These are phyloP conservation scores for Nomia melanderi DNA, from an alignment of 1,140 invertebrate genomes.

Conservation along the genomic window DNA sequence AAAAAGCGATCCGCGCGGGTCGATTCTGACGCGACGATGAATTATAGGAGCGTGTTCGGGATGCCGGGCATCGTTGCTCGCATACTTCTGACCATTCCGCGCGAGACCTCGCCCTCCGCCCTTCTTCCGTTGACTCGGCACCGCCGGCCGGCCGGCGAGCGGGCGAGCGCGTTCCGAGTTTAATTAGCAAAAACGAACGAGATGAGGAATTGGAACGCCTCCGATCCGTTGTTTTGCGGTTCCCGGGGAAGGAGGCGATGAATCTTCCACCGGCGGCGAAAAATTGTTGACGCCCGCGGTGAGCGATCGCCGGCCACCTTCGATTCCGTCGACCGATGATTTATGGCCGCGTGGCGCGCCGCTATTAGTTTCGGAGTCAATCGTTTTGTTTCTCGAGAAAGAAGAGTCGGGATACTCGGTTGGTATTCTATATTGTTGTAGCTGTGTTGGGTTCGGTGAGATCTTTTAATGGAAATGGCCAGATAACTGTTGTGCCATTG, in stretches of 20 bases:
- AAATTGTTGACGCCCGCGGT: not conserved
- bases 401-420: too few species aligned
- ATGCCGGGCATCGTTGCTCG: constrained; percentile 10
- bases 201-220: not conserved
- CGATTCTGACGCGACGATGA: constrained; percentile 9
- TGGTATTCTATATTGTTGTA: too few species aligned
- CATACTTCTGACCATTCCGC: not conserved
- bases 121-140: not conserved
- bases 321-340: too few species aligned
- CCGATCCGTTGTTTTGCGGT: not conserved
- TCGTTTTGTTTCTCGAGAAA: too few species aligned
- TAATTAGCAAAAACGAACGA: constrained; percentile 21
- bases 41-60: constrained; percentile 22
- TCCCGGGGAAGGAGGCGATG: not conserved
- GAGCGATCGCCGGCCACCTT: not conserved
- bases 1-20: constrained; percentile 3
- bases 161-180: not conserved
- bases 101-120: not conserved
- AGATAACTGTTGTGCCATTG: too few species aligned
- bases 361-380: too few species aligned
- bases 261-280: not conserved
- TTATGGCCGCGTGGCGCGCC: too few species aligned
- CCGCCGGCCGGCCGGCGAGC: not conserved
- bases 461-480: too few species aligned
- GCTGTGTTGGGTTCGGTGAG: too few species aligned